Conservation (phyloP, 2,888 invertebrate species). For the Listrodromus nycthemerus region DNA sequence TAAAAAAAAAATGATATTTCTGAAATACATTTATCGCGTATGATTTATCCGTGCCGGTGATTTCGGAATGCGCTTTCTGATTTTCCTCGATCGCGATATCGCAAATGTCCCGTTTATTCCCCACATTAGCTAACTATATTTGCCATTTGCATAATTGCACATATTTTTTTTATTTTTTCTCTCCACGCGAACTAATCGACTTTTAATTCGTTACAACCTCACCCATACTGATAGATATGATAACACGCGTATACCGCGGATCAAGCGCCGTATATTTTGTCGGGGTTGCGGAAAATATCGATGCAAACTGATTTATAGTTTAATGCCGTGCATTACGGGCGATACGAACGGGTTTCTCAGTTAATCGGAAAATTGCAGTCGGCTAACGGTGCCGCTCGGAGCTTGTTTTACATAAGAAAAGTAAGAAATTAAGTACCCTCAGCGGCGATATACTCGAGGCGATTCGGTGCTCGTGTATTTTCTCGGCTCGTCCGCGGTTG, state of each 20-base stretch:
- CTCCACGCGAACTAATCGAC: slow-evolving; percentile 31
- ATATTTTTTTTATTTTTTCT: not conserved
- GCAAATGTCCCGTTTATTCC: slow-evolving; percentile 31
- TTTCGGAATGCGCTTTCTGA: too few species aligned
- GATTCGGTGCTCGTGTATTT: slow-evolving; percentile 30
- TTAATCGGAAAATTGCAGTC: slow-evolving; percentile 41
- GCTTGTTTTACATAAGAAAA: slow-evolving; percentile 54
- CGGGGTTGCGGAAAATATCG: not conserved
- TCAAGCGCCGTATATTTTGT: not conserved
- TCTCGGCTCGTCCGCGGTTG: slow-evolving; percentile 31
- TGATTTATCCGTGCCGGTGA: too few species aligned
- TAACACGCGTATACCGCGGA: not conserved
- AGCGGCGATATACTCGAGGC: slow-evolving; percentile 45
- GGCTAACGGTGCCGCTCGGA: slow-evolving; percentile 8
- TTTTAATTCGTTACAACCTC: slow-evolving; percentile 46
- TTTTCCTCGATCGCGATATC: not conserved
- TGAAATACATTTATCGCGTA: too few species aligned
- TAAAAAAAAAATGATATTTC: too few species aligned
- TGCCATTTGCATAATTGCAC: slow-evolving; percentile 55
- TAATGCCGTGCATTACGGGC: slow-evolving; percentile 1
- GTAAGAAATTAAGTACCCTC: slow-evolving; percentile 57
- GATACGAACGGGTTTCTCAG: not conserved
- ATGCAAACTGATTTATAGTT: slow-evolving; percentile 27
- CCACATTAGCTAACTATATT: slow-evolving; percentile 46
- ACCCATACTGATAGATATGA: not conserved